Base-by-base conservation (phyloP, 2,797 vertebrate species). In the Phoebastria nigripes region DNA sequence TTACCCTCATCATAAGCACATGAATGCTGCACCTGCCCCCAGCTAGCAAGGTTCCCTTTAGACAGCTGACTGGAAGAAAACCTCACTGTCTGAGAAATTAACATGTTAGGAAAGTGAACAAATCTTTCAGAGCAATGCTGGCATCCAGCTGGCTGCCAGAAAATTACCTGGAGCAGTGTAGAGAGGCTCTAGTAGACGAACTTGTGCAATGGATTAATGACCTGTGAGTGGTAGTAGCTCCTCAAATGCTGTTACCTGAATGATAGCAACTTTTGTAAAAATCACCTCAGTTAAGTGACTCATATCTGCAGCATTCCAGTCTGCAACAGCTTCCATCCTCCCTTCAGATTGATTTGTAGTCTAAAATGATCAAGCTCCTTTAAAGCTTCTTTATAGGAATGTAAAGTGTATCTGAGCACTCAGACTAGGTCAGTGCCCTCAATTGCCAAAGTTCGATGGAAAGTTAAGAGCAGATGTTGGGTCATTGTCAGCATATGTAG, bases 341-440 rank as follows among this genome's bases (percentile, higher is more conserved):
- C 24, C 63, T 93, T 84, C 28, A 26, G 71, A 95, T 51, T 92
- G 77, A 93, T 96, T 94, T 93, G 56, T 63, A 84, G 62, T 94
- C 82, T 84, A 76, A 90, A 96, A 79, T 87, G 70, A 90, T 90
- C 86, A 93, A 80, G 56, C 13, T 92, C 19, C 42, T 92, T 92
- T 82, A 90, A 91, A 91, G 39, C 72, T 94, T 90, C 71, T 91
- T 92, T 81, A 62, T 58, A 66, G 69, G 73, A 89, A 90, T 79
- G 56, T 70, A 82, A 91, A 94, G 58, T 76, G 35, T 44, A 67
- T 82, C 71, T 93, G 47, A 96, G 55, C 0, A 0, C n/a, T 92
- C 74, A 76, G 66, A 39, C 73, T 94, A 94, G 91, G 91, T 92
- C 94, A 90, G 39, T 80, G 90, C 54, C 95, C 94, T 90, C 95